phyloP scores from a whole-genome alignment of 2,888 invertebrate species.

The Podotricha telesiphe region DNA sequence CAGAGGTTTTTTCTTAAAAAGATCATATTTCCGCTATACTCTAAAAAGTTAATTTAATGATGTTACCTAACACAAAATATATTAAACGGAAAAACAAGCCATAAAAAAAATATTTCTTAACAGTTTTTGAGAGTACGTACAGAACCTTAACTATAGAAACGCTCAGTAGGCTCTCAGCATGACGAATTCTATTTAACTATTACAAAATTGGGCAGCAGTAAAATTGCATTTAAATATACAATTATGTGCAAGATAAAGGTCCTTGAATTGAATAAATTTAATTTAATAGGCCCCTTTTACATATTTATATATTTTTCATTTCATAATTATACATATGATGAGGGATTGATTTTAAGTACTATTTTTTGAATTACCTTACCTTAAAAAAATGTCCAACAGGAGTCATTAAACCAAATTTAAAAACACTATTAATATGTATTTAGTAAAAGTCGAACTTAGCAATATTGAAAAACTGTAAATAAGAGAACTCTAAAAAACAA shows the following conservation, averaged over 20 bases:
- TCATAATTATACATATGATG: no score
- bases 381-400: no score
- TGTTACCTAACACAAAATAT: background rate
- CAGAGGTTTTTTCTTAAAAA: no score
- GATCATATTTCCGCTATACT: no score
- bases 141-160: conserved; percentile 36
- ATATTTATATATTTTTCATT: no score
- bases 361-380: no score
- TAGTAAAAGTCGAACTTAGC: no score
- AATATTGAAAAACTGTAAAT: no score
- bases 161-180: conserved; percentile 55
- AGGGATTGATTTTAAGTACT: no score
- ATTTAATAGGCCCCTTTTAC: background rate
- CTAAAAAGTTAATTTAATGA: background rate
- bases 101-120: background rate
- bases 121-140: background rate
- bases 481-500: no score
- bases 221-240: conserved; percentile 62
- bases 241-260: background rate
- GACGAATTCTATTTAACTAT: conserved; percentile 53
- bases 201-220: conserved; percentile 45
- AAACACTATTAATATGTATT: no score
- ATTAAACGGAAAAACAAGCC: background rate
- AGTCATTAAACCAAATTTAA: no score
- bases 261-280: background rate